Percentiles rank a stretch among this genome's conserved stretches.
Evolutionary conservation across 2,797 vertebrate genomes (phyloP).

Genomic region (Anniella stebbinsi): DNA sequence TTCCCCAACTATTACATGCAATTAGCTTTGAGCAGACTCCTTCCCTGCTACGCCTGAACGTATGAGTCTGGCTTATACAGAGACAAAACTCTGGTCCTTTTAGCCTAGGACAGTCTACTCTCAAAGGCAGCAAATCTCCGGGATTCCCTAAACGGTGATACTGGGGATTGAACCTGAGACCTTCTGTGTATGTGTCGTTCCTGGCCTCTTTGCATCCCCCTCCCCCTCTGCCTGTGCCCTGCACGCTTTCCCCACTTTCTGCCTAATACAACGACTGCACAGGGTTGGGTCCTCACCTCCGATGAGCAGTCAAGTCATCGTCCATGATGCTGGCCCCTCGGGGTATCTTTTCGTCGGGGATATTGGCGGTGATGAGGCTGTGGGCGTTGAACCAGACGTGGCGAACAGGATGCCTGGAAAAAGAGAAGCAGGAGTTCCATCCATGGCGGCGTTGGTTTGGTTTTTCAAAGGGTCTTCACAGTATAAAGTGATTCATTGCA

Average conservation of each 20-base stretch:
- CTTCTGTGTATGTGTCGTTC: not conserved
- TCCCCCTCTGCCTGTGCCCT: not conserved
- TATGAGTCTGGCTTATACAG: not conserved
- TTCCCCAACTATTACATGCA: too few relatives aligned
- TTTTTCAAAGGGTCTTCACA: not conserved
- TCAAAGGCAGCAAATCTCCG: too few relatives aligned
- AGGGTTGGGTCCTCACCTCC: constrained; percentile 82
- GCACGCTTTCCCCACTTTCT: too few relatives aligned
- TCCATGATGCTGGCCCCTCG: constrained; percentile 88
- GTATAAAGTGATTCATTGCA: not conserved
- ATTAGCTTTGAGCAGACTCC: not conserved
- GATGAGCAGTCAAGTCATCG: constrained; percentile 89
- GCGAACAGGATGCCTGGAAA: constrained; percentile 90
- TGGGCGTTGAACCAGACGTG: constrained; percentile 87
- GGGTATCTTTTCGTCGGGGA: constrained; percentile 91
- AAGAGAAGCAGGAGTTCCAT: not conserved
- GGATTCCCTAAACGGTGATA: not conserved
- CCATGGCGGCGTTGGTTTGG: not conserved
- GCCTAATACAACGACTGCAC: not conserved
- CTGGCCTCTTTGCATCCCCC: not conserved
- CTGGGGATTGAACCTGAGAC: not conserved
- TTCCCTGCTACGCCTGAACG: not conserved
- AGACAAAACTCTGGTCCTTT: not conserved
- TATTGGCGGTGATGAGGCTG: constrained; percentile 91
- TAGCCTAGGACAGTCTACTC: not conserved